Conservation (phyloP, 1,140 invertebrate species). For the Euura saliciscinereae region DNA sequence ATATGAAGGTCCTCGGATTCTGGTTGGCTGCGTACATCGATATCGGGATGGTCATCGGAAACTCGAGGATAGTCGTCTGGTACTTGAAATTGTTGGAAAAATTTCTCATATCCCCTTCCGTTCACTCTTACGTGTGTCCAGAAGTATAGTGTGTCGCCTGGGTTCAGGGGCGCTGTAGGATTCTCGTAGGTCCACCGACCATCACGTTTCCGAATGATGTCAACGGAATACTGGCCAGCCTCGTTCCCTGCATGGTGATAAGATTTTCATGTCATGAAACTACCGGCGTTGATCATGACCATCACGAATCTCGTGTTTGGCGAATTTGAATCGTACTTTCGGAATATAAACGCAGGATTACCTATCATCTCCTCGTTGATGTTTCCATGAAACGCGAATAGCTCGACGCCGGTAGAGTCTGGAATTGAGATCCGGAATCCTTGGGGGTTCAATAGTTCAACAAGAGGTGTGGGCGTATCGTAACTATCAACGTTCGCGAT, state of each 20-base stretch:
- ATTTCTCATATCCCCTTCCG: background rate
- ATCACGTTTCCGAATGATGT: background rate
- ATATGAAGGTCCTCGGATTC: too few species aligned
- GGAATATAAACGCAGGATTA: background rate
- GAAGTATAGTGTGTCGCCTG: background rate
- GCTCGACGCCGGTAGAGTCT: constrained; percentile 37
- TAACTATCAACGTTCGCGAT: background rate
- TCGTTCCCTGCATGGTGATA: background rate
- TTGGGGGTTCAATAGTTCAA: constrained; percentile 30
- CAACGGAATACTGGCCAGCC: background rate
- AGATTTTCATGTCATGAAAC: background rate
- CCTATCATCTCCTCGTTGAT: constrained; percentile 37
- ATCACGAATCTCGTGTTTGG: too few species aligned
- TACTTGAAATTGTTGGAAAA: background rate
- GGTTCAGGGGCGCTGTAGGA: background rate
- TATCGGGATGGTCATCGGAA: too few species aligned
- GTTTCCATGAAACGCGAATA: constrained; percentile 51
- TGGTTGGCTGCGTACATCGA: too few species aligned
- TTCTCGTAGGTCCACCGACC: background rate
- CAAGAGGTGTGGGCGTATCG: constrained; percentile 29
- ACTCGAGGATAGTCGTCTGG: too few species aligned
- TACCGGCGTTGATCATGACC: too few species aligned
- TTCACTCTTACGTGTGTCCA: background rate
- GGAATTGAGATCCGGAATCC: constrained; percentile 46
- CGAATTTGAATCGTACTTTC: background rate